Conservation (phyloP, 1,140 invertebrate genomes). For the Chionoecetes opilio region DNA sequence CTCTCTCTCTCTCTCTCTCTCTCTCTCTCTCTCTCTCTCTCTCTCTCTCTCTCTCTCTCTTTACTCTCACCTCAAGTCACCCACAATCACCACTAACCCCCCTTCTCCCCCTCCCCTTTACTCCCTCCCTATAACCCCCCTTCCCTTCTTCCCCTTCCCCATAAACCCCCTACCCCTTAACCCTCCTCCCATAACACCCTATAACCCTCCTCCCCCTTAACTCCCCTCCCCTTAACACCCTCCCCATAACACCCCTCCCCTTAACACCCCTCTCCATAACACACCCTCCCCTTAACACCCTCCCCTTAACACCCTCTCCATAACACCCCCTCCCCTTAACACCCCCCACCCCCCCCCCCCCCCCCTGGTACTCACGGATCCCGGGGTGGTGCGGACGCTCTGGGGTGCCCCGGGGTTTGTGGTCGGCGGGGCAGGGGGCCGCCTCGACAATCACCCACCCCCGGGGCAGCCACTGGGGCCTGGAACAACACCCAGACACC, state of each 20-base stretch:
- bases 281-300: neutral
- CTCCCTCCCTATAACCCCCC: neutral
- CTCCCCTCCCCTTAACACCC: neutral
- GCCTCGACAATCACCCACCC: neutral
- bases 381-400: too few species aligned
- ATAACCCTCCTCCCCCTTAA: neutral
- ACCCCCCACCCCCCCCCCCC: too few species aligned
- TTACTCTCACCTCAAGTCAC: neutral
- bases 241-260: neutral
- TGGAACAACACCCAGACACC: neutral
- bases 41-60: conserved; percentile 27
- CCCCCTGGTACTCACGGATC: too few species aligned
- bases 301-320: neutral
- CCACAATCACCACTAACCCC: neutral
- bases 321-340: too few species aligned
- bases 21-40: conserved; percentile 27
- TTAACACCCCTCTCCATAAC: neutral
- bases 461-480: neutral
- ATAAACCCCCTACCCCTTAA: too few species aligned
- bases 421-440: conserved; percentile 20
- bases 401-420: neutral
- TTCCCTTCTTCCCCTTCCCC: too few species aligned
- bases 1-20: neutral
- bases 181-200: too few species aligned
- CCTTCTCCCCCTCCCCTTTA: neutral